A percentile compares a stretch with the other conserved stretches of the same genome.
Conservation (phyloP, 2,797 vertebrate species). For the Lepidocolaptes lacrymiger region DNA sequence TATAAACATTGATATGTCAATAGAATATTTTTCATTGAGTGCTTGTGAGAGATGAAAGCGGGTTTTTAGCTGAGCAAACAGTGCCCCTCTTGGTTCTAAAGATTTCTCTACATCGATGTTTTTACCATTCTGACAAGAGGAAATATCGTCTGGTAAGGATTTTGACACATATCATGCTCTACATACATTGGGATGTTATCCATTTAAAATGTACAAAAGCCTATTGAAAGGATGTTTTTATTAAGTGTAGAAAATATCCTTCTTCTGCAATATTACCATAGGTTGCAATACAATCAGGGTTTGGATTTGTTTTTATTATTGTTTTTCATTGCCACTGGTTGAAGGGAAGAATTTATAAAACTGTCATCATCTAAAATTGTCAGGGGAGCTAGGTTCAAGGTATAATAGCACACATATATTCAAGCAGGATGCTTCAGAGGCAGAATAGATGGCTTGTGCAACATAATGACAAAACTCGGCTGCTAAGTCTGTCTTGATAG, state of each 20-base stretch:
- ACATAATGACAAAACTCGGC: not conserved
- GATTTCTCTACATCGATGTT: not conserved
- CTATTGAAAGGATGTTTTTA: conserved; percentile 10
- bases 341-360: conserved; percentile 21
- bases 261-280: not conserved
- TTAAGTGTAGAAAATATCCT: not conserved
- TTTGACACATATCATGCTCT: conserved; percentile 1
- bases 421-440: not conserved
- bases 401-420: not conserved
- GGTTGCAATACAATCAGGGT: not conserved
- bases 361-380: not conserved
- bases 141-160: not conserved
- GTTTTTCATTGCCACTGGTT: not conserved
- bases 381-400: not conserved
- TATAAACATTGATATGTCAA: conserved; percentile 19
- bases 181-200: not conserved
- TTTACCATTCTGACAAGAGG: conserved; percentile 20
- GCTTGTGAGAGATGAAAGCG: conserved; percentile 11
- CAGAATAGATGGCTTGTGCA: not conserved
- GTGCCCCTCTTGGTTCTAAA: conserved; percentile 6
- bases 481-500: not conserved
- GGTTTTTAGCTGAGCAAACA: conserved; percentile 34
- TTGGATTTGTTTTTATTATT: conserved; percentile 23
- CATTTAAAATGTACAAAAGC: not conserved
- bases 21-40: conserved; percentile 24